These are phyloP conservation scores for Tyrannus savana DNA, from an alignment of 2,113 vertebrate genomes.

Conservation along the genomic window DNA sequence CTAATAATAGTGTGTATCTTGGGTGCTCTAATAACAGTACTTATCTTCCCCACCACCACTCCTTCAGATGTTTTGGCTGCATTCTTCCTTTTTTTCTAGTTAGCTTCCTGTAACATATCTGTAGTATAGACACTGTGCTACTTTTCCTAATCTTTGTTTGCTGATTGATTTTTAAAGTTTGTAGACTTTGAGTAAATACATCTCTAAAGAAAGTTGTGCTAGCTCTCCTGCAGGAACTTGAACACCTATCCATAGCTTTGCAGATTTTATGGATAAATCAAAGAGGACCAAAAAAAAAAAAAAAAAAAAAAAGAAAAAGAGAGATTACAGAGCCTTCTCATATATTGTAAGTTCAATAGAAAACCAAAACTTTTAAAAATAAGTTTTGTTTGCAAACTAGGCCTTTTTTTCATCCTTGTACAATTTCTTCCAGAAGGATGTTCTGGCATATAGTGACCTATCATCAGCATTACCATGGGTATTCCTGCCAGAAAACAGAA, in stretches of 20 bases:
- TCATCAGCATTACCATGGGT: neutral
- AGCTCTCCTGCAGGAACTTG: neutral
- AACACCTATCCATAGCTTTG: neutral
- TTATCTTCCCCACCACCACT: conserved; percentile 1
- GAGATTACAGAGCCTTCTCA: neutral
- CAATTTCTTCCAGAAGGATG: neutral
- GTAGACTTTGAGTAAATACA: neutral
- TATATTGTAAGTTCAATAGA: neutral
- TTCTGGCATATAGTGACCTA: neutral
- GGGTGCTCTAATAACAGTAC: conserved; percentile 18
- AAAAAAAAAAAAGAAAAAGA: rapidly evolving
- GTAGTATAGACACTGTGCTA: neutral
- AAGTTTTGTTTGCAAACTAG: neutral
- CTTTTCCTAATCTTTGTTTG: neutral
- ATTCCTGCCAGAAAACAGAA: neutral
- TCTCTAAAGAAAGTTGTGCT: neutral
- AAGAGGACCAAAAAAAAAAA: neutral
- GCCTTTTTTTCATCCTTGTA: neutral
- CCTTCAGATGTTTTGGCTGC: conserved; percentile 1
- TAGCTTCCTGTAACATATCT: conserved; percentile 8
- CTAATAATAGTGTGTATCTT: neutral
- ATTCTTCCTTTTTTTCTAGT: neutral
- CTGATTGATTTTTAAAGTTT: neutral
- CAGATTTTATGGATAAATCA: neutral
- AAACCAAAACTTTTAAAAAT: neutral